Percentiles rank a stretch among this genome's conserved stretches.
Conservation (phyloP, 2,888 invertebrate genomes). For the Phengaris arion region DNA sequence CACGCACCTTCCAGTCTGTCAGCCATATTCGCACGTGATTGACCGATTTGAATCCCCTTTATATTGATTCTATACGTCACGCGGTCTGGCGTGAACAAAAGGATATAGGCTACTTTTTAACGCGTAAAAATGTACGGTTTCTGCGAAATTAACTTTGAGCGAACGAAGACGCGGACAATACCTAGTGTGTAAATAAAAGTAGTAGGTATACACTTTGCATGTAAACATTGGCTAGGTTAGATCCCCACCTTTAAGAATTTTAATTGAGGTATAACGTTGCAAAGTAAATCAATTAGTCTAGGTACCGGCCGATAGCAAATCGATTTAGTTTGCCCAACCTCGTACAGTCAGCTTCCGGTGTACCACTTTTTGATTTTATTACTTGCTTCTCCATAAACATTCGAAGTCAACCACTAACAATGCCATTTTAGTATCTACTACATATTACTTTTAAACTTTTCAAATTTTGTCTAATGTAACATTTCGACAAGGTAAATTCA, state of each 20-base stretch:
- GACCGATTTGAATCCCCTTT: too few species aligned
- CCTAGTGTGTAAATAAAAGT: slow-evolving; percentile 28
- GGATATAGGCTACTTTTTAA: too few species aligned
- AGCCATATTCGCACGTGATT: too few species aligned
- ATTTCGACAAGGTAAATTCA: too few species aligned
- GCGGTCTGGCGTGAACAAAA: too few species aligned
- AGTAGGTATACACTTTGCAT: slow-evolving; percentile 32
- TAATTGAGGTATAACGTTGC: slow-evolving; percentile 67
- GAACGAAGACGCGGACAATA: too few species aligned
- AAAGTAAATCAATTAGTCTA: slow-evolving; percentile 75
- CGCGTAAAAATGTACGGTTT: too few species aligned
- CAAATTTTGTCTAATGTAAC: too few species aligned
- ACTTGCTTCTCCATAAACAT: background rate
- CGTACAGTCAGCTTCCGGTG: slow-evolving; percentile 16
- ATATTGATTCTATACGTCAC: too few species aligned
- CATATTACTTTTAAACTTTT: too few species aligned
- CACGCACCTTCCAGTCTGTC: too few species aligned
- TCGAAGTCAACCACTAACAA: background rate
- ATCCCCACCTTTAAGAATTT: slow-evolving; percentile 44
- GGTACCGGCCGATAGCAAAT: slow-evolving; percentile 48
- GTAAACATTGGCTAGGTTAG: background rate
- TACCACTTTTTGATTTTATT: slow-evolving; percentile 1
- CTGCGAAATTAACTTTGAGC: too few species aligned
- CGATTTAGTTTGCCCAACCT: slow-evolving; percentile 44
- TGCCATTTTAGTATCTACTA: background rate